Evolutionary conservation across 2,113 vertebrate genomes (phyloP).

Genomic region (Malaclemys terrapin): DNA sequence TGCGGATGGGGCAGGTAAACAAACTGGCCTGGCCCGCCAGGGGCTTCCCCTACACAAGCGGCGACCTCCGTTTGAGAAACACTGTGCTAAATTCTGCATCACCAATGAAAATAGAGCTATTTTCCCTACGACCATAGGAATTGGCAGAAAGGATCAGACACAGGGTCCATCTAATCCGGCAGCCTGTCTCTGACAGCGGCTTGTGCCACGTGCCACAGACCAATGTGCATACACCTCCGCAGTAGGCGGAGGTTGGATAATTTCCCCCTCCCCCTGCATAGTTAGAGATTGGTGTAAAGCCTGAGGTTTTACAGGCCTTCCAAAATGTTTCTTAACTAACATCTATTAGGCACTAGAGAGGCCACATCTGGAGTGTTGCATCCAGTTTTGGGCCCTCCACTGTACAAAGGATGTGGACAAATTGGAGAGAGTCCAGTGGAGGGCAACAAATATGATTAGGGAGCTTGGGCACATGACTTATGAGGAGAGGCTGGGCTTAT

Average conservation of each 20-base stretch:
- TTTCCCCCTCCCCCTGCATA: fast-evolving
- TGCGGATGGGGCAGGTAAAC: too few relatives aligned
- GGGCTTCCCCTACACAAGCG: too few relatives aligned
- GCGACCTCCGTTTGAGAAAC: too few relatives aligned
- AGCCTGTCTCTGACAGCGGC: neutral
- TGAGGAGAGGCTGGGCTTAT: too few relatives aligned
- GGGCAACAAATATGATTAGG: too few relatives aligned
- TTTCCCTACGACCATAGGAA: neutral
- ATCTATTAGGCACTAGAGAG: too few relatives aligned
- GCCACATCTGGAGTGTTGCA: too few relatives aligned
- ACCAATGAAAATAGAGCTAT: neutral
- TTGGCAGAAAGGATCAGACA: neutral
- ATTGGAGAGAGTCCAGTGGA: too few relatives aligned
- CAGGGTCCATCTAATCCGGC: neutral
- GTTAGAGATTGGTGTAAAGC: neutral
- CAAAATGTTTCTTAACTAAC: neutral
- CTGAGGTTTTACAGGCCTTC: neutral
- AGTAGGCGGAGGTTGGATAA: neutral
- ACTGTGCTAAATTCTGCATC: neutral
- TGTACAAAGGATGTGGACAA: too few relatives aligned
- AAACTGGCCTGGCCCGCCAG: too few relatives aligned
- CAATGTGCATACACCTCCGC: neutral
- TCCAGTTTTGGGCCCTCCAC: too few relatives aligned
- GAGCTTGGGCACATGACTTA: too few relatives aligned
- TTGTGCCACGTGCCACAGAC: neutral